Conservation (phyloP, 2,113 vertebrate species). For the Aphyosemion australe region DNA sequence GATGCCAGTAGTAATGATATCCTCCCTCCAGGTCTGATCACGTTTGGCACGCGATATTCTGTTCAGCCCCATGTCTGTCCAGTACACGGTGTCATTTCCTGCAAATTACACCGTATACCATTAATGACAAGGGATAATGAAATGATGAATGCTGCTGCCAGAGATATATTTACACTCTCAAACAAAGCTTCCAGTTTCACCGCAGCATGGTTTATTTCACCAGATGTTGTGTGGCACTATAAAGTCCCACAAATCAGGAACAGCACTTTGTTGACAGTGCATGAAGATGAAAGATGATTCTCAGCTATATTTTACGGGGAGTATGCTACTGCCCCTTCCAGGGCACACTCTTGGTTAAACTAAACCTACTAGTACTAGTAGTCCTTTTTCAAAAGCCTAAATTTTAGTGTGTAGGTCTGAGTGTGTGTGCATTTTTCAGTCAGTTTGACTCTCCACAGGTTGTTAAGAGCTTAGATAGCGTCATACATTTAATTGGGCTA, state of each 20-base stretch:
- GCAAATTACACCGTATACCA: slow-evolving; percentile 31
- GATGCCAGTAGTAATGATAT: slow-evolving; percentile 92
- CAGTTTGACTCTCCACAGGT: slow-evolving; percentile 31
- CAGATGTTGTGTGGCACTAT: slow-evolving; percentile 43
- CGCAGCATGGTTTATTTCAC: slow-evolving; percentile 57
- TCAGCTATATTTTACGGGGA: slow-evolving; percentile 43
- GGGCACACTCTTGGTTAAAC: slow-evolving; percentile 51
- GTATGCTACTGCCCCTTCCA: slow-evolving; percentile 37
- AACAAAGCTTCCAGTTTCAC: slow-evolving; percentile 59
- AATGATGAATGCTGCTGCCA: slow-evolving; percentile 41
- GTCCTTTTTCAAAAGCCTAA: background rate
- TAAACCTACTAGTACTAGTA: background rate
- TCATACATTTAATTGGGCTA: slow-evolving; percentile 61
- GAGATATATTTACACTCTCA: slow-evolving; percentile 35
- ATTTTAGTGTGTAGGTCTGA: background rate
- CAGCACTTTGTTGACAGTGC: slow-evolving; percentile 34
- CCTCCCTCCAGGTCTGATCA: slow-evolving; percentile 98
- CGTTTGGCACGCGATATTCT: slow-evolving; percentile 93
- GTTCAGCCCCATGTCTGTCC: slow-evolving; percentile 99
- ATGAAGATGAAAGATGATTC: slow-evolving; percentile 17
- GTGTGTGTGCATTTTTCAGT: background rate
- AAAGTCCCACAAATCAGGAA: slow-evolving; percentile 36
- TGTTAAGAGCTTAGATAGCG: slow-evolving; percentile 41
- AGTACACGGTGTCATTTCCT: slow-evolving; percentile 98
- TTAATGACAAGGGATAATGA: slow-evolving; percentile 46